phyloP scores from a whole-genome alignment of 1,140 invertebrate species.

The Drosophila watanabei region DNA sequence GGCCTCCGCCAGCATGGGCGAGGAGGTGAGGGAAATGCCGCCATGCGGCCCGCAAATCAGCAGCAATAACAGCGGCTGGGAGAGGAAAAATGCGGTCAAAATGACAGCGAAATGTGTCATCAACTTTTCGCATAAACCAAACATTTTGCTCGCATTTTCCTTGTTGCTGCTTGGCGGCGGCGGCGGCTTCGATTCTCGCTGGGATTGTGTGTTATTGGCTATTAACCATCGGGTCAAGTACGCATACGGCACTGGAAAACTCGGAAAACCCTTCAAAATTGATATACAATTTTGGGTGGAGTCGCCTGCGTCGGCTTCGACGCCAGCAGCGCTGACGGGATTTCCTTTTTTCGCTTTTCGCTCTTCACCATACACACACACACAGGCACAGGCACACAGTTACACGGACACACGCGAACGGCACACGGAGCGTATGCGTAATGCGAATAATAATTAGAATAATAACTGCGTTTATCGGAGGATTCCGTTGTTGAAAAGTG shows the following conservation, averaged over 20 bases:
- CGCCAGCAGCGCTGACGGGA: slow-evolving; percentile 59
- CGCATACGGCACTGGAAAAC: slow-evolving; percentile 19
- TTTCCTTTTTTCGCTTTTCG: slow-evolving; percentile 36
- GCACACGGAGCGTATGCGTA: slow-evolving; percentile 75
- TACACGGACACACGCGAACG: slow-evolving; percentile 11
- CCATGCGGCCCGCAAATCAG: slow-evolving; percentile 75
- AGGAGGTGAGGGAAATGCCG: slow-evolving; percentile 30
- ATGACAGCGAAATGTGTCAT: slow-evolving; percentile 85
- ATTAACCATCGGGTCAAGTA: slow-evolving; percentile 39
- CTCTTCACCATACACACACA: slow-evolving; percentile 40
- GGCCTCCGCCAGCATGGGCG: slow-evolving; percentile 68
- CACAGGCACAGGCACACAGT: background rate
- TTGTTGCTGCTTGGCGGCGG: slow-evolving; percentile 47
- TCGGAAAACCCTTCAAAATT: slow-evolving; percentile 56
- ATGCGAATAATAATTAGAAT: slow-evolving; percentile 58
- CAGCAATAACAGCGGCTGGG: slow-evolving; percentile 73
- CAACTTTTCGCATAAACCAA: slow-evolving; percentile 85
- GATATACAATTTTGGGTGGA: slow-evolving; percentile 80
- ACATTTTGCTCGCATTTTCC: slow-evolving; percentile 85
- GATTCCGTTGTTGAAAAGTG: slow-evolving; percentile 2
- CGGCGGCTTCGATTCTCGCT: slow-evolving; percentile 25
- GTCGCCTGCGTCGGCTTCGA: slow-evolving; percentile 62
- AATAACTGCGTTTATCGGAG: slow-evolving; percentile 34
- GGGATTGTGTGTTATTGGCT: slow-evolving; percentile 27
- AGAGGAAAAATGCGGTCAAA: slow-evolving; percentile 84